Conservation (phyloP, 2,797 vertebrate genomes). For the Brachyalestes nurse region DNA sequence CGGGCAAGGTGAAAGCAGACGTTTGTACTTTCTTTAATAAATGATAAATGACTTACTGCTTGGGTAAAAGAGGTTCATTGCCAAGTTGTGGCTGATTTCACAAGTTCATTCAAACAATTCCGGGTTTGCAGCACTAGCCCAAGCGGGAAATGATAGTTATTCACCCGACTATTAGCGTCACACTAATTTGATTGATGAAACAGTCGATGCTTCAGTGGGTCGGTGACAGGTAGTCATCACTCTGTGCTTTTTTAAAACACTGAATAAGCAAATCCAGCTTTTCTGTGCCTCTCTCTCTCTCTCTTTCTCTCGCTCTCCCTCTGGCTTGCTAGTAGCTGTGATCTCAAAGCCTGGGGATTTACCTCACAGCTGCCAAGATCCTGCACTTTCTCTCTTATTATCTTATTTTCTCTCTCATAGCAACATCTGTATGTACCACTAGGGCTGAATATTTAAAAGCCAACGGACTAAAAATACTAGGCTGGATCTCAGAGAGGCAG, state of each 20-base stretch:
- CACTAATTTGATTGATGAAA: conserved; percentile 35
- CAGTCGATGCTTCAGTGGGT: conserved; percentile 40
- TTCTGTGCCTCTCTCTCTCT: not conserved
- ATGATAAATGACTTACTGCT: not conserved
- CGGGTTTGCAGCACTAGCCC: not conserved
- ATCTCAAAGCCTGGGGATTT: conserved; percentile 25
- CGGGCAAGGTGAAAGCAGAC: too few relatives aligned
- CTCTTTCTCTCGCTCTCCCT: not conserved
- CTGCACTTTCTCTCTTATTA: conserved; percentile 31
- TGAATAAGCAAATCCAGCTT: conserved; percentile 41
- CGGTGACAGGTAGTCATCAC: conserved; percentile 36
- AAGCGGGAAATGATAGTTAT: conserved; percentile 24
- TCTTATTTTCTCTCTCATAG: not conserved
- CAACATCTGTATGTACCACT: conserved; percentile 16
- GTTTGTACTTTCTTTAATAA: not conserved
- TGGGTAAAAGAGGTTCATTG: not conserved
- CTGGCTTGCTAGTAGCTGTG: not conserved
- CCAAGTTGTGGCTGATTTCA: not conserved
- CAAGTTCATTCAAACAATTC: too few relatives aligned
- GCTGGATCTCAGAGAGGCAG: not conserved
- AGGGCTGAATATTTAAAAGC: conserved; percentile 29
- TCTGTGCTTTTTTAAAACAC: conserved; percentile 35
- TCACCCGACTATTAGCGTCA: conserved; percentile 36
- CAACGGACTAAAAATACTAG: conserved; percentile 30
- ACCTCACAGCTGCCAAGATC: conserved; percentile 25